A percentile compares a stretch with the other conserved stretches of the same genome.
These are phyloP conservation scores for Tylochromis polylepis DNA, from an alignment of 2,113 vertebrate species.

Conservation along the genomic window DNA sequence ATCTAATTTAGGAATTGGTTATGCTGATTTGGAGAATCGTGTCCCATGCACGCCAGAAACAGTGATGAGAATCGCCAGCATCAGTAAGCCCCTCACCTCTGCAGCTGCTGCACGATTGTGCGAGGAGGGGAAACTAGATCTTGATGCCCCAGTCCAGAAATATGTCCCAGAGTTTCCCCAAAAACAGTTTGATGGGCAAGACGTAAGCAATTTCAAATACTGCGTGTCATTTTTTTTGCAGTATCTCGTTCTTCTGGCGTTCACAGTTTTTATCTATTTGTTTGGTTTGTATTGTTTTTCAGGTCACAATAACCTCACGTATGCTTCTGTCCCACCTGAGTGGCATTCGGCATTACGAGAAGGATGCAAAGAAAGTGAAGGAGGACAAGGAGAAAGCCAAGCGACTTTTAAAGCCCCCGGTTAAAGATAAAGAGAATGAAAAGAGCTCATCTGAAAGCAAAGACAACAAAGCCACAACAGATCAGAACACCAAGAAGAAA, in stretches of 20 bases:
- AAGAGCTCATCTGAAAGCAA: slow-evolving; percentile 56
- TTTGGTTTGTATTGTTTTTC: neutral
- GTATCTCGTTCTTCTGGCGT: neutral
- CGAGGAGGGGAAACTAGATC: slow-evolving; percentile 88
- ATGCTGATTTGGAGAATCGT: slow-evolving; percentile 92
- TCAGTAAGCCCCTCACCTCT: slow-evolving; percentile 94
- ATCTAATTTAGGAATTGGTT: slow-evolving; percentile 81
- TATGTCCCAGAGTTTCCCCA: slow-evolving; percentile 95
- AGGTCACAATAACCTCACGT: slow-evolving; percentile 87
- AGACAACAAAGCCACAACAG: slow-evolving; percentile 42
- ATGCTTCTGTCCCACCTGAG: slow-evolving; percentile 91
- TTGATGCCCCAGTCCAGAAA: slow-evolving; percentile 89
- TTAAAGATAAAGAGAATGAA: slow-evolving; percentile 52
- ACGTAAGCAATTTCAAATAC: slow-evolving; percentile 73
- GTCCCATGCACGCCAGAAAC: slow-evolving; percentile 84
- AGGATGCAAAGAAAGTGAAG: slow-evolving; percentile 85
- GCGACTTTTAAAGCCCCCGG: slow-evolving; percentile 65
- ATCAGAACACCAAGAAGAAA: slow-evolving; percentile 68
- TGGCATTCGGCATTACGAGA: slow-evolving; percentile 97
- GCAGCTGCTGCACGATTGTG: slow-evolving; percentile 87
- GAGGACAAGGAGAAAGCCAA: slow-evolving; percentile 82
- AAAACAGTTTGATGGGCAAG: slow-evolving; percentile 87
- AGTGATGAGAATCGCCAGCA: slow-evolving; percentile 92
- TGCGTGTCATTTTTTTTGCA: too few relatives aligned
- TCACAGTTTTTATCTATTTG: neutral